Evolutionary conservation across 2,113 vertebrate species (phyloP), one percentile per base, ranked within the genome.

Genomic region (Merops nubicus): DNA sequence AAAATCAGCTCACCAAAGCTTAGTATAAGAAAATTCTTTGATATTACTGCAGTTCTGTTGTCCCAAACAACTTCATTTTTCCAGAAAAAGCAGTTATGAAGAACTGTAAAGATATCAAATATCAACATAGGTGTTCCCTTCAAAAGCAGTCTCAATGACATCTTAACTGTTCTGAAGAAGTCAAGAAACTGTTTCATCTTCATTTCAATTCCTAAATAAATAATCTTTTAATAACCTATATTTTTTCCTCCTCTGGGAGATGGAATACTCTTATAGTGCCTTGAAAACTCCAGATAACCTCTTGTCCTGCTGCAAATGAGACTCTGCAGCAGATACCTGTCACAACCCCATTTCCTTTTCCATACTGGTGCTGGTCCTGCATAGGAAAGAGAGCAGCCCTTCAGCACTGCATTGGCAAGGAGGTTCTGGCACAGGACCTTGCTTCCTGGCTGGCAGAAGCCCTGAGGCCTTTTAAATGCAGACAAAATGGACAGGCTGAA

Each of bases 371-470:
- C 50, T 60, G 56, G 10, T 8, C 62, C 40, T 36, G 56, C 29
- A 18, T 0, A 12, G 56, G 7, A 53, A 14, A 0, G 0, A 29
- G 57, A 72, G 57, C 42, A n/a, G 47, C 22, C 26, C 9, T 21
- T 40, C 50, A 28, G 1, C 7, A 5, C 40, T 20, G 23, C 8
- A 2, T 7, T 42, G 57, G 36, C 62, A 15, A 8, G 51, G 28
- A 25, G 22, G 4, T 68, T 2, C 38, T 11, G 42, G 9, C 45
- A 34, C 22, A 14, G 22, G 45, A 42, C 42, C 12, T 72, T 1
- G 1, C 9, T 2, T 80, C 43, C 51, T 28, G 20, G 8, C 40
- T 53, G 68, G 31, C 20, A 48, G 57, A 56, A 57, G 17, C 43
- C 40, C 40, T 28, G 51, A 50, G 25, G 22, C 16, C 11, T 47